Conservation (phyloP, 2,113 vertebrate genomes). For the Neogale vison region DNA sequence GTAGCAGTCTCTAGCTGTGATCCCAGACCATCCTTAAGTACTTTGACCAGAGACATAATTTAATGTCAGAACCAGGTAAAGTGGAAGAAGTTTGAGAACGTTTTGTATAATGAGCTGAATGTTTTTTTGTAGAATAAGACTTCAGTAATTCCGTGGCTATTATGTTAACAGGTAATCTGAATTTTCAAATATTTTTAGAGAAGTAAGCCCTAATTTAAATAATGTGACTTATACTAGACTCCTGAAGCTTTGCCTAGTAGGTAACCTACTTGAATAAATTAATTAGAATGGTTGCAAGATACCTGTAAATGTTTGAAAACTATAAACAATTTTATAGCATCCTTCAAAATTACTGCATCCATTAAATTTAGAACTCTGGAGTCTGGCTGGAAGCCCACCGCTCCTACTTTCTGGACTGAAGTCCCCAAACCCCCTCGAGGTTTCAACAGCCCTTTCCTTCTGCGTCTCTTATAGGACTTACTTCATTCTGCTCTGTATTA, state of each 20-base stretch:
- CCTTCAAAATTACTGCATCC: conserved; percentile 13
- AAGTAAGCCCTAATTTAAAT: background rate
- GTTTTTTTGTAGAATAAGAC: background rate
- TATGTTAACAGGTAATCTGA: conserved; percentile 12
- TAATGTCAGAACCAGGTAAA: conserved; percentile 10
- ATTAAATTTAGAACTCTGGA: background rate
- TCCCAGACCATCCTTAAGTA: background rate
- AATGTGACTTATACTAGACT: background rate
- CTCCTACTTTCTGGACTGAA: background rate
- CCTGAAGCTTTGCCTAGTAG: background rate
- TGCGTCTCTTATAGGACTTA: background rate
- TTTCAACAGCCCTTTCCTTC: background rate
- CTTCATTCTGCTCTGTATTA: background rate
- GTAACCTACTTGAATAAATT: conserved; percentile 2
- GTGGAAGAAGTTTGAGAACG: background rate
- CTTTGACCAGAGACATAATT: background rate
- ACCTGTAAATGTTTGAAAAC: conserved; percentile 12
- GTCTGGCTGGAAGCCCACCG: background rate
- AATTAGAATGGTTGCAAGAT: background rate
- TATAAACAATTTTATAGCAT: background rate
- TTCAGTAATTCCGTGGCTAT: background rate
- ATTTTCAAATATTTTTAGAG: conserved; percentile 10
- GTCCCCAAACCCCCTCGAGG: background rate
- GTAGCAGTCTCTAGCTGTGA: background rate
- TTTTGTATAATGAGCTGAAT: background rate